phyloP scores from a whole-genome alignment of 1,140 invertebrate genomes.

The Leptinotarsa undecemlineata region DNA sequence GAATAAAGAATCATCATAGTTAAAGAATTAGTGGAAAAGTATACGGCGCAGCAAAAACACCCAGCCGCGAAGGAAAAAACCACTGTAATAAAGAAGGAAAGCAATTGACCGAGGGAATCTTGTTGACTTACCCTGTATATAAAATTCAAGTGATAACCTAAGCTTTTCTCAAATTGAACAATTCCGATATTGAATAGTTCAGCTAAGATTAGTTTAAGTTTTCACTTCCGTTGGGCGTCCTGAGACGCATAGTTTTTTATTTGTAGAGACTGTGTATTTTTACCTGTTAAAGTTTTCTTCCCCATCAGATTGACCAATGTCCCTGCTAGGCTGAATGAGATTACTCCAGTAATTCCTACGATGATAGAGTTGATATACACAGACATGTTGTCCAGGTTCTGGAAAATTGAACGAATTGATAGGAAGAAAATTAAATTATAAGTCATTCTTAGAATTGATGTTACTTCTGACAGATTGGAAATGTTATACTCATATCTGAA shows the following conservation, averaged over 20 bases:
- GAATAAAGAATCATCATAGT: constrained; percentile 35
- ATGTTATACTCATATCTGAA: too few relatives aligned
- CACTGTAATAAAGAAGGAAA: constrained; percentile 14
- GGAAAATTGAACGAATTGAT: not conserved
- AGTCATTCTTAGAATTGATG: too few relatives aligned
- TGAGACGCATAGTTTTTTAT: too few relatives aligned
- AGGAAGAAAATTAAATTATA: too few relatives aligned
- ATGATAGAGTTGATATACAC: constrained; percentile 47
- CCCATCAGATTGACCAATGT: constrained; percentile 37
- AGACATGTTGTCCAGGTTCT: constrained; percentile 40
- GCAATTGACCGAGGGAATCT: too few relatives aligned
- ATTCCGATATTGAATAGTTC: too few relatives aligned
- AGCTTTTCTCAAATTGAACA: too few relatives aligned
- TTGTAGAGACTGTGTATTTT: not conserved
- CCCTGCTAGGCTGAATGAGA: constrained; percentile 34
- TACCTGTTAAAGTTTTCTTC: constrained; percentile 40
- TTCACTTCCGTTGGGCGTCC: too few relatives aligned
- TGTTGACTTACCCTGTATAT: too few relatives aligned
- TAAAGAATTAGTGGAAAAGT: constrained; percentile 40
- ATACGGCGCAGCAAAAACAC: constrained; percentile 33
- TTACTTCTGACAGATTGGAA: too few relatives aligned
- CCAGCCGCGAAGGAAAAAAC: constrained; percentile 23
- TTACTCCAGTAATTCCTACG: constrained; percentile 32
- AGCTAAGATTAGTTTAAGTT: too few relatives aligned
- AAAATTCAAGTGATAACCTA: too few relatives aligned